Percentiles rank a stretch among this genome's conserved stretches.
Evolutionary conservation across 2,797 vertebrate species (phyloP).

Genomic region (Dipus sagitta): DNA sequence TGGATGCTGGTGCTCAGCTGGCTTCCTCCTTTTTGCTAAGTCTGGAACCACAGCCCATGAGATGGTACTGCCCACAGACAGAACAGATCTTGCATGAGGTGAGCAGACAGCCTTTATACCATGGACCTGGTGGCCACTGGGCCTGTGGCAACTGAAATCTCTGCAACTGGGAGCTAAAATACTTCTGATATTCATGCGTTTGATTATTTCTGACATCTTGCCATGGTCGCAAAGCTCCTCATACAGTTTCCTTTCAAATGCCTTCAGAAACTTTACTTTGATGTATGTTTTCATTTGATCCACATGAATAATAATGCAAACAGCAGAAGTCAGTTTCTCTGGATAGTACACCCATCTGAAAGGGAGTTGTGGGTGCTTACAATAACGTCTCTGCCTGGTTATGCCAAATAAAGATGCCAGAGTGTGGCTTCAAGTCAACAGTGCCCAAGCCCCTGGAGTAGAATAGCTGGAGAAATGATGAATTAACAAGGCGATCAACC

Average conservation of each 20-base stretch:
- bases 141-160: background rate
- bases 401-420: background rate
- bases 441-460: background rate
- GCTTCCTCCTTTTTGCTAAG: no score
- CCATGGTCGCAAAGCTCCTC: background rate
- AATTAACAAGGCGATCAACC: no score
- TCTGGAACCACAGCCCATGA: background rate
- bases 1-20: background rate
- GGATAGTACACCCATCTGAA: no score
- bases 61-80: background rate
- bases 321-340: background rate
- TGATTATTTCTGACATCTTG: background rate
- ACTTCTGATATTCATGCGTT: no score
- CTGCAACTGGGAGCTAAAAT: fast-evolving
- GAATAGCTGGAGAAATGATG: background rate
- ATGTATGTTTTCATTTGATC: background rate
- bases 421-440: background rate
- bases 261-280: background rate
- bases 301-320: background rate
- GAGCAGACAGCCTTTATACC: background rate
- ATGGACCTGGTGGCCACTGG: background rate
- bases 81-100: no score
- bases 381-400: background rate
- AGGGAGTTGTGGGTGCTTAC: fast-evolving
- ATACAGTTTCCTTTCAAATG: background rate